Conservation (phyloP, 2,797 vertebrate genomes). For the Tiaroga cobitis region DNA sequence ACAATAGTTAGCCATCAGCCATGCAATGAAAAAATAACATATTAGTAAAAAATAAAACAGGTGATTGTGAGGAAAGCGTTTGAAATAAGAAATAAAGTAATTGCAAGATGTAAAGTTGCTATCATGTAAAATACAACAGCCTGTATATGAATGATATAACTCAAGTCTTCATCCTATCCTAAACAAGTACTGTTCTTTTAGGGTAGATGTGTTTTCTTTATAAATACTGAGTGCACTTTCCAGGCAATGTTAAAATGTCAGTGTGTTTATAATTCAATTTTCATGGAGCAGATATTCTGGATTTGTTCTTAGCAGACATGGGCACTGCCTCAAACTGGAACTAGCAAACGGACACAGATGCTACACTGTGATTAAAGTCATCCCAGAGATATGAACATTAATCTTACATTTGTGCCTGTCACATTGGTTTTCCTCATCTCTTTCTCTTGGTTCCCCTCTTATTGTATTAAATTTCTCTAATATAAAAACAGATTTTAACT, state of each 20-base stretch:
- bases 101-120: background rate
- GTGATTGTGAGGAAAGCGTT: background rate
- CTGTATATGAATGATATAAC: background rate
- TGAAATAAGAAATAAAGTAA: background rate
- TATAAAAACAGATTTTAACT: background rate
- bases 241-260: constrained; percentile 62
- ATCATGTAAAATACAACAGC: background rate
- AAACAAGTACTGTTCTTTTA: background rate
- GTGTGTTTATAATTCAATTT: constrained; percentile 70
- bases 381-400: background rate
- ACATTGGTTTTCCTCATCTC: background rate
- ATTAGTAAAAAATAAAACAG: background rate
- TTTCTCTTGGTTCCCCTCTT: constrained; percentile 15
- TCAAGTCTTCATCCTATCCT: background rate
- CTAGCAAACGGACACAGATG: constrained; percentile 21
- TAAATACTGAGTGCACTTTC: constrained; percentile 32
- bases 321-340: background rate
- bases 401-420: constrained; percentile 1
- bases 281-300: constrained; percentile 65
- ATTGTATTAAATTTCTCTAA: constrained; percentile 1
- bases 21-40: background rate
- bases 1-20: background rate
- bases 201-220: background rate
- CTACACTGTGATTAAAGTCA: background rate
- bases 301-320: constrained; percentile 58